Conservation (phyloP, 2,113 vertebrate genomes). For the Naja naja region DNA sequence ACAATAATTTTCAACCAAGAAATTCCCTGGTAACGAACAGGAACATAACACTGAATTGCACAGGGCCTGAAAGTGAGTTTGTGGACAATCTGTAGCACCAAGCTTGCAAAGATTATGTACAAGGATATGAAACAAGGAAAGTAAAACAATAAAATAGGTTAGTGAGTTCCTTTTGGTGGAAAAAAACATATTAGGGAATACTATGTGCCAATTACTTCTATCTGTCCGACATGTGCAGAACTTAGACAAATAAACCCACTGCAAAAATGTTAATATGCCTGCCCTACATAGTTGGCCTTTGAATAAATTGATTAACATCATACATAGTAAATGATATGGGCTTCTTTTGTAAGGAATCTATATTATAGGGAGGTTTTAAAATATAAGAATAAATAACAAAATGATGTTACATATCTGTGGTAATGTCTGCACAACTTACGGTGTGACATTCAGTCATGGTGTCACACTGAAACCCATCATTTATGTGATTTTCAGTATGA, state of each 20-base stretch:
- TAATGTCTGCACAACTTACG: slow-evolving; percentile 35
- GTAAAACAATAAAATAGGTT: neutral
- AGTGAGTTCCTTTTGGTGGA: neutral
- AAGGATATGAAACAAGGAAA: neutral
- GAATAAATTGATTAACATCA: neutral
- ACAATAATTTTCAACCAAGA: neutral
- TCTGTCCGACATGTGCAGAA: neutral
- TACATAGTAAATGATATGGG: no score
- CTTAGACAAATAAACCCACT: neutral
- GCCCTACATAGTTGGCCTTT: neutral
- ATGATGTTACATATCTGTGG: slow-evolving; percentile 66
- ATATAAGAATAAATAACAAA: neutral
- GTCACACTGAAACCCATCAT: neutral
- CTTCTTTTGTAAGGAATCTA: neutral
- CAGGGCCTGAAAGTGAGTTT: neutral
- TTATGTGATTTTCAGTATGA: neutral
- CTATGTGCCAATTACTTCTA: neutral
- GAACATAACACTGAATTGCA: neutral
- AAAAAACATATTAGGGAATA: neutral
- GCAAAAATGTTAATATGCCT: neutral
- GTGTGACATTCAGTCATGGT: no score
- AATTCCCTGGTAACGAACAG: neutral
- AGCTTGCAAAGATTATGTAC: neutral
- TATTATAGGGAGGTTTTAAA: neutral
- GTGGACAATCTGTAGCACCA: neutral